Base-by-base conservation (phyloP, 2,797 vertebrate species). In the Anableps anableps region DNA sequence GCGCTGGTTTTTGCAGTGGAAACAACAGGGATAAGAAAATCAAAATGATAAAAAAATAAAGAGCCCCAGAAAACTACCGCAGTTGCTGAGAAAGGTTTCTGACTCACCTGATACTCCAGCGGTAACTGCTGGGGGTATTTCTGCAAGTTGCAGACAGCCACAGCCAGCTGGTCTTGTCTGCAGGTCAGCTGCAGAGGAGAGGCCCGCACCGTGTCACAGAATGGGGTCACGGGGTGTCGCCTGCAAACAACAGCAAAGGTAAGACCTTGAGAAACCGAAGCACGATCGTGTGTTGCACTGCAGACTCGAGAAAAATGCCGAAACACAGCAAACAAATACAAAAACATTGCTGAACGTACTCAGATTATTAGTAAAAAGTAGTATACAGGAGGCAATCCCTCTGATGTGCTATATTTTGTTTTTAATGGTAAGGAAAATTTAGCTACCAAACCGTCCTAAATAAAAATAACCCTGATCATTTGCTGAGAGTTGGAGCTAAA, bases 131-230 rank as follows among this genome's bases (percentile, higher is more conserved):
- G 88, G 0, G 95, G 89, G 90, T 97, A 97, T 76, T 95, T 98
- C 94, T 99, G 98, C 78, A 99, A 94, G 93, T 99, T 99, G 90
- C 98, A 99, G 76, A 99, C 97, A 0, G 98, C 98, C 78, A 99
- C 98, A 26, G 98, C 98, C 88, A 97, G 97, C 95, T 97, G 98
- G 96, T 99, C 98, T 92, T 99, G 98, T 45, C 98, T 96, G 94
- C 98, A 99, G 81, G 97, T 98, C 78, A 99, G 94, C 89, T 97
- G 97, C 85, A 99, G 93, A 23, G 98, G 98, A 62, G 97, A 97
- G 19, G 96, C 96, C 64, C 98, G 94, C 84, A 98, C 95, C 0
- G 96, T 97, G 93, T 98, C 96, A 19, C 98, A 99, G 93, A 96
- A 99, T 0, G 98, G 98, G 58, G 91, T 96, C 77, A 96, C 94